phyloP scores from a whole-genome alignment of 2,113 vertebrate species.

The Motacilla alba region DNA sequence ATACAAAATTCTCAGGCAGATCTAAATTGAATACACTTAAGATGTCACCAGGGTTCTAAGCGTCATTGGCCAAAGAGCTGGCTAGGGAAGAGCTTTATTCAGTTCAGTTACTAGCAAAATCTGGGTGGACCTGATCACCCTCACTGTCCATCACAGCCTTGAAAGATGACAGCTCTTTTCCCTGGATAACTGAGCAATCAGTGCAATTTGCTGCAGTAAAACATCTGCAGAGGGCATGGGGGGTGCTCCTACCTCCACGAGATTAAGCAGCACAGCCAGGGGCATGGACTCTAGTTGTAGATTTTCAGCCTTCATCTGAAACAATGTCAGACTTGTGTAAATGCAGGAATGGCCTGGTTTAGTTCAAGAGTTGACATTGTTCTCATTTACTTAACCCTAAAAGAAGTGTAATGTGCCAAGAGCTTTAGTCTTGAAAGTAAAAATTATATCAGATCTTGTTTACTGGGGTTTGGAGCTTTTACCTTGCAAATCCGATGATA shows the following conservation, averaged over 20 bases:
- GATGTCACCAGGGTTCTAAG: background rate
- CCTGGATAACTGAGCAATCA: background rate
- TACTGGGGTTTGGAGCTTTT: background rate
- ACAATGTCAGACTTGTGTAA: background rate
- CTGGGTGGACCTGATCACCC: background rate
- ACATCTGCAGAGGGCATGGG: background rate
- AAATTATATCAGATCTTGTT: background rate
- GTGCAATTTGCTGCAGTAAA: background rate
- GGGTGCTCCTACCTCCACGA: background rate
- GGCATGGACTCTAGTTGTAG: too few relatives aligned
- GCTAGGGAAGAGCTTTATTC: background rate
- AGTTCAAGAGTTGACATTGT: background rate
- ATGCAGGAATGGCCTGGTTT: background rate
- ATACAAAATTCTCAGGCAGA: constrained; percentile 8
- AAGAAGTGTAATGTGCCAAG: background rate
- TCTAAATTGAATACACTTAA: constrained; percentile 27
- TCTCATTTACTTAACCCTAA: background rate
- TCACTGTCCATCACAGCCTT: background rate
- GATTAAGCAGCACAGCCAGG: background rate
- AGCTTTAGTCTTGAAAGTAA: background rate
- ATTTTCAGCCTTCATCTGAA: background rate
- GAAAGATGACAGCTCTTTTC: background rate
- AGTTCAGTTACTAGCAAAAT: background rate
- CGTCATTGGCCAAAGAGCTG: background rate
- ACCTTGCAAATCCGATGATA: background rate